phyloP scores from a whole-genome alignment of 2,888 invertebrate species.

The Phalangium opilio region DNA sequence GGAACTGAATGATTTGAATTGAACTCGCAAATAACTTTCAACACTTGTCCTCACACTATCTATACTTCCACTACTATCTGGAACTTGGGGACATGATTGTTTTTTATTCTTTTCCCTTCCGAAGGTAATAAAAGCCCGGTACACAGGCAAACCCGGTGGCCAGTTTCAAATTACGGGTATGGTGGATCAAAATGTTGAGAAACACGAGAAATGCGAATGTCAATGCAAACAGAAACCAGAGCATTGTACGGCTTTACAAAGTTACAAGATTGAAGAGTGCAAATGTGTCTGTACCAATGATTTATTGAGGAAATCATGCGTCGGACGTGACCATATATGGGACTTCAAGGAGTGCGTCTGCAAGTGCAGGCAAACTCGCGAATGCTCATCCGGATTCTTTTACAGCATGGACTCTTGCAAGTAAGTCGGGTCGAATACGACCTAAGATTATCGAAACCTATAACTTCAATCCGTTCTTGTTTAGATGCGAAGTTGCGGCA shows the following conservation, averaged over 20 bases:
- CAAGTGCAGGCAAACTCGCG: conserved; percentile 38
- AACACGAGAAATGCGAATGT: conserved; percentile 8
- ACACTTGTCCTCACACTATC: too few species aligned
- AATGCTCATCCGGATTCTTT: conserved; percentile 44
- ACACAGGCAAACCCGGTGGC: conserved; percentile 39
- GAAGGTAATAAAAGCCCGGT: background rate
- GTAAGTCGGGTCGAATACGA: too few species aligned
- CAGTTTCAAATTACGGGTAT: conserved; percentile 41
- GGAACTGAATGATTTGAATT: too few species aligned
- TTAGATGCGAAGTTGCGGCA: too few species aligned
- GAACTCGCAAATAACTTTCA: too few species aligned
- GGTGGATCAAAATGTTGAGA: conserved; percentile 30
- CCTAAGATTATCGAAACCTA: too few species aligned
- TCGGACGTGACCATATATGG: conserved; percentile 38
- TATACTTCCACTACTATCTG: too few species aligned
- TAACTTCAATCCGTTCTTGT: too few species aligned
- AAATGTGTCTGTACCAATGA: conserved; percentile 44
- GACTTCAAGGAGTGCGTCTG: conserved; percentile 43
- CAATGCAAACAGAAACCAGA: conserved; percentile 4
- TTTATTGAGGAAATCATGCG: conserved; percentile 45
- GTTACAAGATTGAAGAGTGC: conserved; percentile 41
- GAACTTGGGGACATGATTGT: too few species aligned
- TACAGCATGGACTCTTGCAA: conserved; percentile 43
- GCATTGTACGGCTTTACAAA: conserved; percentile 43
- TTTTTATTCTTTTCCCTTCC: background rate